A percentile compares a stretch with the other conserved stretches of the same genome.
Evolutionary conservation across 2,113 vertebrate species (phyloP).

Genomic region (Panthera tigris): DNA sequence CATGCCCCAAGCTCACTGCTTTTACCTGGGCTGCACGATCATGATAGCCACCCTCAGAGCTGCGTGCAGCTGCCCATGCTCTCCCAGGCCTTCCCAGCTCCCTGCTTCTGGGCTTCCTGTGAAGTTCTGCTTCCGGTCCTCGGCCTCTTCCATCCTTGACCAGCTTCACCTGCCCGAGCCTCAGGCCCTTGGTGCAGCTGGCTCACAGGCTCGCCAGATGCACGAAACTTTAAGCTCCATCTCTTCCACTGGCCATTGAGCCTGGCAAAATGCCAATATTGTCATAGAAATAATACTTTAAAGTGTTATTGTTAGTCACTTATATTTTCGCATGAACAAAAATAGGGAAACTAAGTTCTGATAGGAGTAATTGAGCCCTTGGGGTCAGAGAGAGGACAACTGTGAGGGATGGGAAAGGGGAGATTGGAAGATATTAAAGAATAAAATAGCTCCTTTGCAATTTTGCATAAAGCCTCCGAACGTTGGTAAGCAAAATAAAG

Average conservation of each 20-base stretch:
- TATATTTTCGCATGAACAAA: neutral
- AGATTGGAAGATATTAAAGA: neutral
- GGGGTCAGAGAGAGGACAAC: neutral
- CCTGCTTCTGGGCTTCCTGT: neutral
- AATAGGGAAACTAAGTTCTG: neutral
- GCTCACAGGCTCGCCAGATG: neutral
- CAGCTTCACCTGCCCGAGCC: neutral
- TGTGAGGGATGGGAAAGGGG: neutral
- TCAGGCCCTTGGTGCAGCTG: neutral
- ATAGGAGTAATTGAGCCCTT: neutral
- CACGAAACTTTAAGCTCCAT: neutral
- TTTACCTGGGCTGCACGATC: neutral
- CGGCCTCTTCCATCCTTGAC: neutral
- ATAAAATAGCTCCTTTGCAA: neutral
- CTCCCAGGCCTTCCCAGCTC: neutral
- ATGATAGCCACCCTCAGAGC: neutral
- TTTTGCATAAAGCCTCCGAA: neutral
- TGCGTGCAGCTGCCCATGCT: neutral
- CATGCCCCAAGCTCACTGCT: neutral
- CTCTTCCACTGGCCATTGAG: neutral
- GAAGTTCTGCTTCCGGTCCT: neutral
- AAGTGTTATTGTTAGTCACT: conserved; percentile 8
- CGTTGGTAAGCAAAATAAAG: neutral
- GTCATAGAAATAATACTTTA: neutral
- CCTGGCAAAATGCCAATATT: neutral